phyloP scores from a whole-genome alignment of 2,113 vertebrate genomes.

The Lethenteron camtschaticum region DNA sequence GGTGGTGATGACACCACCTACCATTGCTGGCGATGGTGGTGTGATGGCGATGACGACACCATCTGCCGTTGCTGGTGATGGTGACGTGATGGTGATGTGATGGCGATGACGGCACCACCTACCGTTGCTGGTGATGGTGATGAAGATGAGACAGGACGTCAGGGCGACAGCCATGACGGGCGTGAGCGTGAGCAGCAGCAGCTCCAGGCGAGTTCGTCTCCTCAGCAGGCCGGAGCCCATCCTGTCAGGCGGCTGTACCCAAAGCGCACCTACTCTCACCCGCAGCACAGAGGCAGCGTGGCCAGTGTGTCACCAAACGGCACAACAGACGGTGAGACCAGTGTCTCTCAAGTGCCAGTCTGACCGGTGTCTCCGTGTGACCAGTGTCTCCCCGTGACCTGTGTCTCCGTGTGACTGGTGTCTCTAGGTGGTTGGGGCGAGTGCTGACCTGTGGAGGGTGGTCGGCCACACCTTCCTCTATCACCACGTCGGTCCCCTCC shows the following conservation, averaged over 20 bases:
- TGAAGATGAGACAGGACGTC: slow-evolving; percentile 31
- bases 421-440: neutral
- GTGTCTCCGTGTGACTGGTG: neutral
- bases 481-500: slow-evolving; percentile 31
- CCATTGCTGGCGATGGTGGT: too few relatives aligned
- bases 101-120: slow-evolving; percentile 7
- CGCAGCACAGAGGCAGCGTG: too few relatives aligned
- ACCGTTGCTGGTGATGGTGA: slow-evolving; percentile 47
- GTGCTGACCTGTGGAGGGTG: slow-evolving; percentile 53
- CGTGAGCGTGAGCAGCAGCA: slow-evolving; percentile 34
- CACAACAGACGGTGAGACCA: too few relatives aligned
- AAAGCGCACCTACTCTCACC: slow-evolving; percentile 47
- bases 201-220: slow-evolving; percentile 44
- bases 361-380: too few relatives aligned
- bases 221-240: slow-evolving; percentile 25
- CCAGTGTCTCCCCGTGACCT: too few relatives aligned
- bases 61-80: too few relatives aligned
- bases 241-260: slow-evolving; percentile 30
- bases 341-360: too few relatives aligned
- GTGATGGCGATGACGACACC: too few relatives aligned
- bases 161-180: slow-evolving; percentile 42
- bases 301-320: too few relatives aligned
- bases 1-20: too few relatives aligned
- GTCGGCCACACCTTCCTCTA: slow-evolving; percentile 36
- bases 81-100: too few relatives aligned